A percentile compares a stretch with the other conserved stretches of the same genome.
Conservation (phyloP, 2,797 vertebrate species). For the Pristis pectinata region DNA sequence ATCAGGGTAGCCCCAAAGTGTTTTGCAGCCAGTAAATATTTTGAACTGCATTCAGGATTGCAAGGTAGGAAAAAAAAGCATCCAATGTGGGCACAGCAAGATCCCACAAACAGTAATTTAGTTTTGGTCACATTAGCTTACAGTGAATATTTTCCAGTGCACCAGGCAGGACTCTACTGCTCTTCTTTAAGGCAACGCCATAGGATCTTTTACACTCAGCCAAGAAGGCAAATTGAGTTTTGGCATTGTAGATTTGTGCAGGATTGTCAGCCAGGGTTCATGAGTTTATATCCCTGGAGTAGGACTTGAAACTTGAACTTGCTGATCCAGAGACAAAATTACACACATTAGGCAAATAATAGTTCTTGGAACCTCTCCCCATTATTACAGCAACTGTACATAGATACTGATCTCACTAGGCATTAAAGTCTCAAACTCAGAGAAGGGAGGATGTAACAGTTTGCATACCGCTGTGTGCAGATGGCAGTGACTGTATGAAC, state of each 20-base stretch:
- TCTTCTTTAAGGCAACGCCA: background rate
- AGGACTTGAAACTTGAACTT: background rate
- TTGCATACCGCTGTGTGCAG: background rate
- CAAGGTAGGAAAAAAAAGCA: background rate
- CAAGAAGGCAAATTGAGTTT: background rate
- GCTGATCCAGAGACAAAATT: background rate
- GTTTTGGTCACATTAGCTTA: background rate
- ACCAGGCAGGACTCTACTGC: background rate
- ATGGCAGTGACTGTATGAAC: background rate
- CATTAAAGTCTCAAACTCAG: background rate
- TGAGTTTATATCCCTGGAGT: background rate
- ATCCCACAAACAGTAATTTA: background rate
- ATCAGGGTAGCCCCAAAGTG: background rate
- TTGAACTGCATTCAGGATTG: background rate
- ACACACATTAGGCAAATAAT: background rate
- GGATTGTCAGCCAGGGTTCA: no score
- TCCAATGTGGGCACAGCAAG: background rate
- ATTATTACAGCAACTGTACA: background rate
- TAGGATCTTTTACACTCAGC: background rate
- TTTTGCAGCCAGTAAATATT: background rate
- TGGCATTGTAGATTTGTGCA: background rate
- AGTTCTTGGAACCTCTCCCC: background rate
- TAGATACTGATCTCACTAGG: background rate
- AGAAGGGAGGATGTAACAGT: background rate
- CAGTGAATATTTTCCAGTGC: background rate